Conservation (phyloP, 2,888 invertebrate genomes). For the Hemicrepidius hirtus region DNA sequence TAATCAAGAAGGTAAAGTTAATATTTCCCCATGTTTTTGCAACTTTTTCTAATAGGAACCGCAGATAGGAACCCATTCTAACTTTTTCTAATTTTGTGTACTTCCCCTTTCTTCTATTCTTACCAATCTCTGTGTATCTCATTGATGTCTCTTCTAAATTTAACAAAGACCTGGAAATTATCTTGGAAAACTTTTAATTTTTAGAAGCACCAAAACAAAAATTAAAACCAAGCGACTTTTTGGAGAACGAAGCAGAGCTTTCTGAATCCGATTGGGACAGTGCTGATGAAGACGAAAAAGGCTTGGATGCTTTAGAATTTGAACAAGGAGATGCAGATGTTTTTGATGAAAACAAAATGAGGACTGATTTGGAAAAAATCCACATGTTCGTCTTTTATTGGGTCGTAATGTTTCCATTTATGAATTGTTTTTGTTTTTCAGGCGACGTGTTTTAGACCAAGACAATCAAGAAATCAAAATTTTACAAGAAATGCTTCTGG, state of each 20-base stretch:
- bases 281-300: slow-evolving; percentile 90
- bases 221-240: slow-evolving; percentile 80
- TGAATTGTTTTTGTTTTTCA: slow-evolving; percentile 64
- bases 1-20: slow-evolving; percentile 33
- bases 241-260: slow-evolving; percentile 93
- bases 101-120: too few relatives aligned
- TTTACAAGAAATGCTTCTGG: slow-evolving; percentile 90
- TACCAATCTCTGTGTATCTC: too few relatives aligned
- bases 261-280: slow-evolving; percentile 94
- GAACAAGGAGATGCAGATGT: slow-evolving; percentile 91
- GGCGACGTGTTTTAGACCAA: slow-evolving; percentile 88
- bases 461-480: slow-evolving; percentile 90
- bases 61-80: too few relatives aligned
- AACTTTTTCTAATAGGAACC: too few relatives aligned
- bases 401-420: not conserved
- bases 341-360: slow-evolving; percentile 86
- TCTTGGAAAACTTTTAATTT: slow-evolving; percentile 12
- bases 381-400: slow-evolving; percentile 82
- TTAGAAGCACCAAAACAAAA: not conserved
- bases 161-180: too few relatives aligned
- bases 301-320: slow-evolving; percentile 85
- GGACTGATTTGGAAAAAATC: slow-evolving; percentile 86
- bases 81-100: too few relatives aligned
- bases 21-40: too few relatives aligned
- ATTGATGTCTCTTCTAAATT: too few relatives aligned